Conservation (phyloP, 1,140 invertebrate genomes). For the Orussus abietinus region DNA sequence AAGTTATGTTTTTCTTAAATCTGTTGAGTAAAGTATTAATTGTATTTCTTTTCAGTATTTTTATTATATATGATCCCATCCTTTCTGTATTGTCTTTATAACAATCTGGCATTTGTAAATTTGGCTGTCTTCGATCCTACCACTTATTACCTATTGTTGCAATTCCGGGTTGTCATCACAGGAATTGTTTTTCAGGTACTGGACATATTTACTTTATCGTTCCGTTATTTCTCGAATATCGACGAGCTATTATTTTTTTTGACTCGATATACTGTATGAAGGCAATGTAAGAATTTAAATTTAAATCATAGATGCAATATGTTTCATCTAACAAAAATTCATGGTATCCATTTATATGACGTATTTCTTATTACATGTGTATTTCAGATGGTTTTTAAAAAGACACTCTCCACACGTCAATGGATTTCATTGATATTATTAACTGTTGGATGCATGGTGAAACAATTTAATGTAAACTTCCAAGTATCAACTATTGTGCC, state of each 20-base stretch:
- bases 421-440: conserved; percentile 86
- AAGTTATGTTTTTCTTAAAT: conserved; percentile 4
- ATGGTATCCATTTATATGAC: no score
- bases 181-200: conserved; percentile 88
- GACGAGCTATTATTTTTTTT: no score
- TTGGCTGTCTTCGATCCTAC: conserved; percentile 89
- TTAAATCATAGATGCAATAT: no score
- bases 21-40: conserved; percentile 10
- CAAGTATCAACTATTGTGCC: conserved; percentile 39
- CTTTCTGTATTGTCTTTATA: conserved; percentile 89
- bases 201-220: no score
- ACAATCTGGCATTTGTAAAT: conserved; percentile 91
- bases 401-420: conserved; percentile 75
- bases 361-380: no score
- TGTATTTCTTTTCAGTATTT: conserved; percentile 59
- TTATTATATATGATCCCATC: conserved; percentile 88
- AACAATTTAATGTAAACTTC: conserved; percentile 68
- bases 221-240: no score
- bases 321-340: no score
- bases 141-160: conserved; percentile 89
- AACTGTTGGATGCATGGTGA: conserved; percentile 87
- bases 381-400: conserved; percentile 81
- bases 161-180: conserved; percentile 88
- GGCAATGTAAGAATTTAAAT: no score
- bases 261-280: no score